Percentiles rank a stretch among this genome's conserved stretches.
Evolutionary conservation across 2,888 invertebrate species (phyloP).

Genomic region (Thera obeliscata): DNA sequence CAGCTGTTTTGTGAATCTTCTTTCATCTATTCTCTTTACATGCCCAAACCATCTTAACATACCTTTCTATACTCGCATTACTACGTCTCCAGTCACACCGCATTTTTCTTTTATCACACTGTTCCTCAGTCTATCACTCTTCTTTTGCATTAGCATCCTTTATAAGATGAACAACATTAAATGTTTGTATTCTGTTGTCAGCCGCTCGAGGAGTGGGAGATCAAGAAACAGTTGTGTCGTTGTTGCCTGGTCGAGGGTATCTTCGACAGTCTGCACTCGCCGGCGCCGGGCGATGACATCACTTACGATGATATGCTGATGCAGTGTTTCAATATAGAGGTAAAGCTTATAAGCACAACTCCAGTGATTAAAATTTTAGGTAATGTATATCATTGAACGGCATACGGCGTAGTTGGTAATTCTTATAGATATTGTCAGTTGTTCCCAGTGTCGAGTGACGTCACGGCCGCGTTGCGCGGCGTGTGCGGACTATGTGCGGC

Average conservation of each 20-base stretch:
- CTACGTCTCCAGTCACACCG: no score
- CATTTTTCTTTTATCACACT: no score
- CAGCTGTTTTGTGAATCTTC: no score
- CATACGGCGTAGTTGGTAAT: no score
- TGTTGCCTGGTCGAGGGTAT: conserved; percentile 3
- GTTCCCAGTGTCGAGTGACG: not conserved
- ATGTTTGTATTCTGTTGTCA: not conserved
- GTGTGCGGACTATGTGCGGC: conserved; percentile 1
- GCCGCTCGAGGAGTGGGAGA: not conserved
- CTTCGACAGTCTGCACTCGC: not conserved
- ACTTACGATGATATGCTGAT: not conserved
- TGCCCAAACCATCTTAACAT: no score
- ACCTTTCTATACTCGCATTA: no score
- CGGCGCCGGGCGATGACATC: not conserved
- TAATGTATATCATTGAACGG: no score
- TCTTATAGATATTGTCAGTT: not conserved
- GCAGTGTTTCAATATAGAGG: not conserved
- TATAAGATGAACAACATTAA: no score
- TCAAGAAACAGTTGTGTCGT: conserved; percentile 2
- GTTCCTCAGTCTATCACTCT: no score
- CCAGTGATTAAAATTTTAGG: no score
- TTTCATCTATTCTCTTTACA: no score
- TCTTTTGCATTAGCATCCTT: no score
- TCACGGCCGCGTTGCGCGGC: not conserved
- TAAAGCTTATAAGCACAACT: not conserved